phyloP scores from a whole-genome alignment of 2,888 invertebrate genomes.

The Ornithoptera priamus region DNA sequence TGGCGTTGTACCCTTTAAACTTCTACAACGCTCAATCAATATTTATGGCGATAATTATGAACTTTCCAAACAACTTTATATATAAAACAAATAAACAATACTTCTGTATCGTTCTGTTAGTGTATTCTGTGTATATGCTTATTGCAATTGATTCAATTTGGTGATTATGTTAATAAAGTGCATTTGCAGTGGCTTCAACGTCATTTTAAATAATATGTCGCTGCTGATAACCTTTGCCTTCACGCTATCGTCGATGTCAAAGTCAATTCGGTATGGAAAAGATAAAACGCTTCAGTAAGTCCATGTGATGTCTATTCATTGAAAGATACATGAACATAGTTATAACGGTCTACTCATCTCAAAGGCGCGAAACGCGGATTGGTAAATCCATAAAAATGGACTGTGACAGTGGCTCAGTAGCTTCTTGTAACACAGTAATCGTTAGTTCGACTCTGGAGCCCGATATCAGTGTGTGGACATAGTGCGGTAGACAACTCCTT shows the following conservation, averaged over 20 bases:
- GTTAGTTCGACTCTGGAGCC: no score
- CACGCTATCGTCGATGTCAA: conserved; percentile 16
- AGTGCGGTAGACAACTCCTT: no score
- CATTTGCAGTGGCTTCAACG: background rate
- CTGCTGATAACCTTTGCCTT: conserved; percentile 9
- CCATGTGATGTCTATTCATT: background rate
- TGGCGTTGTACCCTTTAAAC: no score
- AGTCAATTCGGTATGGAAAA: conserved; percentile 11
- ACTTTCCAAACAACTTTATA: background rate
- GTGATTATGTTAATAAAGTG: background rate
- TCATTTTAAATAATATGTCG: background rate
- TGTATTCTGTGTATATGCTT: background rate
- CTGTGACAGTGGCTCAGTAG: no score
- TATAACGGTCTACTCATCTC: no score
- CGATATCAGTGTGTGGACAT: no score
- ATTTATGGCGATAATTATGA: no score
- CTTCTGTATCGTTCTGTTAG: no score
- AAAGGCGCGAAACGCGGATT: no score
- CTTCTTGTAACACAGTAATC: no score
- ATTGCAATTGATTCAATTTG: background rate
- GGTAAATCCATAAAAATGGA: no score
- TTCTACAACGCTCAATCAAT: no score
- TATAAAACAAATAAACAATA: background rate
- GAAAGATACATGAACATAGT: background rate
- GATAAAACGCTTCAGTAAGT: conserved; percentile 9